A percentile compares a stretch with the other conserved stretches of the same genome.
Evolutionary conservation across 2,113 vertebrate species (phyloP).

Genomic region (Hippolais icterina): DNA sequence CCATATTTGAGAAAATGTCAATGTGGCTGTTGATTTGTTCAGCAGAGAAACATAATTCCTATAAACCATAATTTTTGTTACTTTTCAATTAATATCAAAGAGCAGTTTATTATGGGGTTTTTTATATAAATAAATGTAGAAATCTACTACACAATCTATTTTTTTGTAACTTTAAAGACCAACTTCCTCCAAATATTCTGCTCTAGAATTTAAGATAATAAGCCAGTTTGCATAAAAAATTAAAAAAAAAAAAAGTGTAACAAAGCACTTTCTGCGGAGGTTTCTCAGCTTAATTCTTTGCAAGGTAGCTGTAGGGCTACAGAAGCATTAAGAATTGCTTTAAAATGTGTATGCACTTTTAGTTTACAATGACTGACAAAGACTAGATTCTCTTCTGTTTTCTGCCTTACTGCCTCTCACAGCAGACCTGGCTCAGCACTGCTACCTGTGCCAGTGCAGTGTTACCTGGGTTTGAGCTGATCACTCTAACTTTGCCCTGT

Average conservation of each 20-base stretch:
- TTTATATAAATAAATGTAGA: neutral
- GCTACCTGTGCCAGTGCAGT: neutral
- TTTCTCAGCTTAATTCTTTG: neutral
- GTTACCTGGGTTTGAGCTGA: neutral
- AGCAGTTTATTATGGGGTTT: rapidly evolving
- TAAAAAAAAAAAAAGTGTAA: neutral
- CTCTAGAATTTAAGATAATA: neutral
- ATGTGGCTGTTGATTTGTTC: neutral
- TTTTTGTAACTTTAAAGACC: neutral
- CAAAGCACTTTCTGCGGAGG: neutral
- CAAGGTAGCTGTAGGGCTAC: neutral
- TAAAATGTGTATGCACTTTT: neutral
- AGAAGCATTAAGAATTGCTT: neutral
- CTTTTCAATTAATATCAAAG: neutral
- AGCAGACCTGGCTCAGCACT: neutral
- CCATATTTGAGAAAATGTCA: neutral
- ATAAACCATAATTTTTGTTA: neutral
- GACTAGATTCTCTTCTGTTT: neutral
- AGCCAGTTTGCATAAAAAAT: neutral
- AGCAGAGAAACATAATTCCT: neutral
- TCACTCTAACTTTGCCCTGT: neutral
- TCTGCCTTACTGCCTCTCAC: neutral
- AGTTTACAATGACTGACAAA: neutral
- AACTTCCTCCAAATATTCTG: neutral
- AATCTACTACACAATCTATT: neutral